Base-by-base conservation (phyloP, 2,113 vertebrate genomes). In the Gnathonemus echidnorhynchus region DNA sequence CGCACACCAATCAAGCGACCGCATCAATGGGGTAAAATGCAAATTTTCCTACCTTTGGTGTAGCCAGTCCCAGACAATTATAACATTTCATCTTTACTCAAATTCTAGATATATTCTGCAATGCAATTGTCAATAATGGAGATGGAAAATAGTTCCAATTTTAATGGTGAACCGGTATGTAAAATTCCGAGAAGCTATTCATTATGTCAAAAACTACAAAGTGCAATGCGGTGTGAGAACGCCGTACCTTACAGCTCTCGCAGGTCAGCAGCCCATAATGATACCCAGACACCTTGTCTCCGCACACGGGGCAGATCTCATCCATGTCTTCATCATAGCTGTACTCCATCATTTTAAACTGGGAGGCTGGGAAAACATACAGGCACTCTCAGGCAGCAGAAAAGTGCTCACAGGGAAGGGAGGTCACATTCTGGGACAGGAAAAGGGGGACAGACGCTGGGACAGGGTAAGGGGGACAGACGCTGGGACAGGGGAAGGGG, bases 271-370 rank as follows among this genome's bases (percentile, higher is more conserved):
- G 97, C 92, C 98, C 98, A 46, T 99, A 99, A 93, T 99, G 98
- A 94, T 99, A 99, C 15, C 98, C 98, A 70, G 98, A 99, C 90
- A 99, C 98, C 95, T 99, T 99, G 94, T 99, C 98, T 94, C 98
- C 98, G 89, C 98, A 99, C 91, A 99, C 98, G 1, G 98, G 98
- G 94, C 98, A 99, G 92, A 99, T 97, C 92, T 99, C 98, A 93
- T 99, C 98, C 88, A 99, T 94, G 91, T 99, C 98, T 95, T 99
- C 98, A 93, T 99, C 98, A 0, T 99, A 99, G 86, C 98, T 97
- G 93, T 99, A 99, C 96, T 98, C 98, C 97, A 99, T 99, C 98
- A 99, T 99, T 97, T 99, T 99, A 97, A 98, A 97, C 93, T 98
- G 98, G 94, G 96, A 97, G 66, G 97, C 98, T 97, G 95, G 53